Base-by-base conservation (phyloP, 53 echinoderm and acorn worm species). In the Echinometra lucunter region DNA sequence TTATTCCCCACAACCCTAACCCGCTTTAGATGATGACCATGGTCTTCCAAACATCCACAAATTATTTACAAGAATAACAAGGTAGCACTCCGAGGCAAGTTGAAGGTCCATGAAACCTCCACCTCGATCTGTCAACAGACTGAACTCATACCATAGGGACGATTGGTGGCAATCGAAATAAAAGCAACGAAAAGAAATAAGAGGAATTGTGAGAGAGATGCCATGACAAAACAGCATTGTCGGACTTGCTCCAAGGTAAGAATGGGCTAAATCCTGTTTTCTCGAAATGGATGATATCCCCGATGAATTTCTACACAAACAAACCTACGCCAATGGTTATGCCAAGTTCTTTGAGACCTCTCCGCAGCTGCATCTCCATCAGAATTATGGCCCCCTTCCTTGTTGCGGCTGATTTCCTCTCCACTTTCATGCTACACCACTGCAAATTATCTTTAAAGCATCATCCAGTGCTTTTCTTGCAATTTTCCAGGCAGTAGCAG, bases 271-370 rank as follows among this genome's bases (percentile, higher is more conserved):
- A 88, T 88, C 88, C 88, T 56, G 88, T 56, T 88, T 88, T 88
- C 56, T 38, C 60, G 89, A 89, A 58, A 37, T n/a, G 37, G n/a
- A 40, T 89, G 89, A 60, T 60, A 89, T 57, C 58, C 91, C 91
- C 37, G 27, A 70, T 91, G 66, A 40, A 91, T 67, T 91, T 91
- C 91, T 67, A 45, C 42, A 70, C 44, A 91, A 91, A 66, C 67
- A 66, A 66, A 69, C 40, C 91, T n/a, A 45, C 66, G 91, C 69
- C 91, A 44, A 6, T 45, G 67, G 91, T 63, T 23, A 67, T 66
- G 91, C 91, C 91, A 69, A 91, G 60, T 89, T 89, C 89, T 6
- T 91, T 91, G 91, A 91, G 69, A 30, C 27, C 19, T n/a, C 45
- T 9, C 7, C 69, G 23, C 91, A 91, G 91, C 44, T 91, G 91